Base-by-base conservation (phyloP, 2,113 vertebrate genomes). In the Equus quagga region DNA sequence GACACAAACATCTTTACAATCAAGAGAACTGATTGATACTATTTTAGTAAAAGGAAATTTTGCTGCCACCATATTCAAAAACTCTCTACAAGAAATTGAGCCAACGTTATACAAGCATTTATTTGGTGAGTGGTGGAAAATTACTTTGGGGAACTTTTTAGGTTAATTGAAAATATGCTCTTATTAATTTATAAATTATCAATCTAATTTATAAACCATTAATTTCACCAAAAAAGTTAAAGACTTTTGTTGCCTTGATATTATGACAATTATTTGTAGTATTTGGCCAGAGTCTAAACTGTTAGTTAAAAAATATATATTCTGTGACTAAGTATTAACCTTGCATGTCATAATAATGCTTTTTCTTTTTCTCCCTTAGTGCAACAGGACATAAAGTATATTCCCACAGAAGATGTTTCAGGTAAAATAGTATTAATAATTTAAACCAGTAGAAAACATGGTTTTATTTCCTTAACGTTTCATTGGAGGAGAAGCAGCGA, bases 11-110 rank as follows among this genome's bases (percentile, higher is more conserved):
- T 98, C 99, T 72, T 96, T 99, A 97, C 99, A 99, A 97, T 99
- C 99, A 0, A 99, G 99, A 93, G 98, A 99, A 89, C 97, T 99
- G 80, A 99, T 99, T 67, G 99, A 99, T 93, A 99, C 99, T 15
- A 94, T 99, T 82, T 98, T 99, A 98, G 99, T 98, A 14, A 99
- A 99, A 98, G 99, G 99, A 97, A 99, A 99, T 13, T 98, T 98
- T 54, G 99, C 99, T 9, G 99, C 99, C 6, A 99, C 99, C 96
- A 98, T 99, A 79, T 99, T 99, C 98, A 99, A 99, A 98, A 99
- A 98, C 97, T 99, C 99, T 98, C 99, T 99, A 70, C 99, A 99
- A 98, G 99, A 99, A 76, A 99, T 98, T 36, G 99, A 99, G 10
- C 99, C 99, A 33, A 96, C 98, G 12, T 98, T 99, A 72, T 99